phyloP scores from a whole-genome alignment of 2,888 invertebrate species.

The Meliscaeva auricollis region DNA sequence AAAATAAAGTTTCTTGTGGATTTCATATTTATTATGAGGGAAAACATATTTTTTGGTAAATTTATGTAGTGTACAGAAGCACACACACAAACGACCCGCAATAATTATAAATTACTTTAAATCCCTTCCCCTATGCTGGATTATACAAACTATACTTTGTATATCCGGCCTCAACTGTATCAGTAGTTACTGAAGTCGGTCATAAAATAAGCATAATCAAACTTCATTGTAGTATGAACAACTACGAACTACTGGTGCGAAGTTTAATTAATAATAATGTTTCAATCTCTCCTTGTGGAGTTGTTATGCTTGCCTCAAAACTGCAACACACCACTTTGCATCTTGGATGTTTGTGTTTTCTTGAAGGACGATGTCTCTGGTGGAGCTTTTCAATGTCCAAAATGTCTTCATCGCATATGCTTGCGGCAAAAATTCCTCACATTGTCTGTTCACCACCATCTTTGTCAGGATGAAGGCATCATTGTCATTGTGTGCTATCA shows the following conservation, averaged over 20 bases:
- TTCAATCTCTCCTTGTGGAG: conserved; percentile 22
- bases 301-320: conserved; percentile 27
- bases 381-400: conserved; percentile 35
- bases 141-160: background rate
- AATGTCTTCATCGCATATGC: conserved; percentile 35
- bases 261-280: conserved; percentile 47
- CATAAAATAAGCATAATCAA: conserved; percentile 35
- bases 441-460: conserved; percentile 24
- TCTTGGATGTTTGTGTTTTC: conserved; percentile 1
- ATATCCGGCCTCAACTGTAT: background rate
- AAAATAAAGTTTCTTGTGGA: background rate
- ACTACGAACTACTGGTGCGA: conserved; percentile 17
- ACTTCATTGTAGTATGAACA: conserved; percentile 27
- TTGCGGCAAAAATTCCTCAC: conserved; percentile 22
- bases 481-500: conserved; percentile 39
- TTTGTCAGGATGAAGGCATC: conserved; percentile 33
- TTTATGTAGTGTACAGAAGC: background rate
- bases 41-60: background rate
- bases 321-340: background rate
- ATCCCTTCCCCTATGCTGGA: no score
- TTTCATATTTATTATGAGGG: background rate
- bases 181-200: background rate
- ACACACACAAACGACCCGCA: no score
- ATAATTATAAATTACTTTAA: conserved; percentile 10
- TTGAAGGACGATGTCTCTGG: conserved; percentile 17